Percentiles rank a stretch among this genome's conserved stretches.
phyloP scores from a whole-genome alignment of 37 sponge, comb jelly and placozoan genomes.

The Agelas oroides region DNA sequence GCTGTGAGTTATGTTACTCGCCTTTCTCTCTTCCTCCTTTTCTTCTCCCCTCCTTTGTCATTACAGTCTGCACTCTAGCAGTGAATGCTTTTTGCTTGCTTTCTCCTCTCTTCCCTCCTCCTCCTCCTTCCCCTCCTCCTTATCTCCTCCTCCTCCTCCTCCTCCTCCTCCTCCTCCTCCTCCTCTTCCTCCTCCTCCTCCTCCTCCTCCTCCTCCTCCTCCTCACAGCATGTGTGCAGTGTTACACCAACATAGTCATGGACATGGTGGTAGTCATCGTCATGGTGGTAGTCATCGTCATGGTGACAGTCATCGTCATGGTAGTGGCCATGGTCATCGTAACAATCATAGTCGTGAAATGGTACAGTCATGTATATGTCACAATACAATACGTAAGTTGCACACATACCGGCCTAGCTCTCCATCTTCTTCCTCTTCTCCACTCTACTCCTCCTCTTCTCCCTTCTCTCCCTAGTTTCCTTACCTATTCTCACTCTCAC shows the following conservation, averaged over 20 bases:
- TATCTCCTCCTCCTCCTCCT: constrained; percentile 5
- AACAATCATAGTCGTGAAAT: constrained; percentile 73
- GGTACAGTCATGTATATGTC: no score
- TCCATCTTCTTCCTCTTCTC: no score
- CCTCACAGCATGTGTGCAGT: constrained; percentile 67
- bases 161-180: neutral
- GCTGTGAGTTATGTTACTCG: constrained; percentile 76
- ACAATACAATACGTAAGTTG: no score
- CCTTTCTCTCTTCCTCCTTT: constrained; percentile 11
- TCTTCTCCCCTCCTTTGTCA: constrained; percentile 17
- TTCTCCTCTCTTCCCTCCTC: constrained; percentile 31
- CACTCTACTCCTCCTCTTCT: no score
- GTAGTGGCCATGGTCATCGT: constrained; percentile 42
- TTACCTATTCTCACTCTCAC: no score
- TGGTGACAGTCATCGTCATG: no score
- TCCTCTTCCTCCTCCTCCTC: neutral
- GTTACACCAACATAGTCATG: constrained; percentile 81
- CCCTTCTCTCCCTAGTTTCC: no score
- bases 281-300: constrained; percentile 59
- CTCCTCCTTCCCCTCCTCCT: constrained; percentile 29
- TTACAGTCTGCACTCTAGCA: no score
- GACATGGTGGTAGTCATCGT: constrained; percentile 62
- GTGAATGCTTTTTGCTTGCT: no score
- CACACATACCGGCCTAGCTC: no score
- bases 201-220: neutral